Percentiles rank a stretch among this genome's conserved stretches.
phyloP scores from a whole-genome alignment of 2,888 invertebrate genomes.

The Pristionchus japonicus region DNA sequence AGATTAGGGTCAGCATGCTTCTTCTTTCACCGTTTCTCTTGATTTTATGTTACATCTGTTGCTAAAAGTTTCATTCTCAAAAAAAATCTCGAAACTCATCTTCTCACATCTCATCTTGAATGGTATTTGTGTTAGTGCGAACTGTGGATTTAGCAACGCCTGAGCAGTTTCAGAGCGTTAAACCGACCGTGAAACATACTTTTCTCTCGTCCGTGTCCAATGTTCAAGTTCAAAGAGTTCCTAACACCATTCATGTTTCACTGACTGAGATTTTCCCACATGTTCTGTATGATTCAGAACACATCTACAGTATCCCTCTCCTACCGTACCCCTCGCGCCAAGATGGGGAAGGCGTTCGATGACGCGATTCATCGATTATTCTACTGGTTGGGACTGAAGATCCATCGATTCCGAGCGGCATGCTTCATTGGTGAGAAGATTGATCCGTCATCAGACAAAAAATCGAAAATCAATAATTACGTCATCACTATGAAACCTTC shows the following conservation, averaged over 20 bases:
- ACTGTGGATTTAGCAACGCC: not conserved
- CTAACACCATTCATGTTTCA: not conserved
- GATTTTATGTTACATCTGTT: too few species aligned
- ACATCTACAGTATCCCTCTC: not conserved
- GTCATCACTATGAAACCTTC: not conserved
- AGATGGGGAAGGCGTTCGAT: constrained; percentile 43
- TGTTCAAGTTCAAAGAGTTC: not conserved
- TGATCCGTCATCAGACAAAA: not conserved
- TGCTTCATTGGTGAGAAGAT: constrained; percentile 24
- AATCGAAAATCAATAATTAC: not conserved
- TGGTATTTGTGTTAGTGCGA: not conserved
- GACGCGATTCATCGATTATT: constrained; percentile 47
- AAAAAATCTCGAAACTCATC: too few species aligned
- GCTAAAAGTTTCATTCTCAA: too few species aligned
- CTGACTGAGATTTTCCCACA: too few species aligned
- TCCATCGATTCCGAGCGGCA: constrained; percentile 4
- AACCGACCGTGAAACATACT: not conserved
- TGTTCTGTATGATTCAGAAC: not conserved
- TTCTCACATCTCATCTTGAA: too few species aligned
- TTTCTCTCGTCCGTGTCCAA: not conserved
- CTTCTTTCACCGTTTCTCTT: too few species aligned
- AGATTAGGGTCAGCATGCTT: not conserved
- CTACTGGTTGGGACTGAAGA: constrained; percentile 40
- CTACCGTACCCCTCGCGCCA: not conserved
- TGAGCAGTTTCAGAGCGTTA: not conserved